Evolutionary conservation across 2,113 vertebrate species (phyloP), one percentile per base, ranked within the genome.

Genomic region (Chaenocephalus aceratus): DNA sequence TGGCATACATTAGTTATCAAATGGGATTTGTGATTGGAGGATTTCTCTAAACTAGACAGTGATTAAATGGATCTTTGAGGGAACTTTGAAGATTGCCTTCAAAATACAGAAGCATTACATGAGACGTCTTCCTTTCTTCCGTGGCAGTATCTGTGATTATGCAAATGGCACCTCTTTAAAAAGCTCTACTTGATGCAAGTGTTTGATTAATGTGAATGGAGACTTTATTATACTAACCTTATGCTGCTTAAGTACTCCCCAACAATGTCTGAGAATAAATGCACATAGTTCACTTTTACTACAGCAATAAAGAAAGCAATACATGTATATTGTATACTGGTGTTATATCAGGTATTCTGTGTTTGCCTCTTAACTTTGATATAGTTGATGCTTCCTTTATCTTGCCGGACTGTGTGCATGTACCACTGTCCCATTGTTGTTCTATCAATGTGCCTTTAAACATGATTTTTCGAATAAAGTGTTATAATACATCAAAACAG

Each of bases 241-340:
- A 86, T 91, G 83, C 88, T 91, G 85, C 88, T 88, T 84, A 2
- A 85, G 68, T 71, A 77, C 52, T 12, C 16, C 30, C 59, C 26
- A 72, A 66, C 7, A 56, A 11, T 76, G 12, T 82, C 54, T 36
- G n/a, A 72, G 41, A 67, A 77, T 69, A 57, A 75, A 82, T 82
- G 85, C 89, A 91, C 91, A 90, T 83, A 44, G 75, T 85, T 85
- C 85, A 89, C 74, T 90, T 87, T 91, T 70, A 77, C 70, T 81
- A 76, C 71, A 92, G 91, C 92, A 92, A 88, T 85, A 93, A 88
- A 77, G 67, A 69, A 80, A 89, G 86, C 80, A 89, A 91, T 93
- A 87, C 74, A 56, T 71, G 64, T 80, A 79, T 56, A 77, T 21
- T 82, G 61, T 86, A 54, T 69, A 71, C 69, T 68, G 60, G 26